These are phyloP conservation scores for Etia nguti DNA, from an alignment of 2,113 vertebrate species.

Conservation along the genomic window DNA sequence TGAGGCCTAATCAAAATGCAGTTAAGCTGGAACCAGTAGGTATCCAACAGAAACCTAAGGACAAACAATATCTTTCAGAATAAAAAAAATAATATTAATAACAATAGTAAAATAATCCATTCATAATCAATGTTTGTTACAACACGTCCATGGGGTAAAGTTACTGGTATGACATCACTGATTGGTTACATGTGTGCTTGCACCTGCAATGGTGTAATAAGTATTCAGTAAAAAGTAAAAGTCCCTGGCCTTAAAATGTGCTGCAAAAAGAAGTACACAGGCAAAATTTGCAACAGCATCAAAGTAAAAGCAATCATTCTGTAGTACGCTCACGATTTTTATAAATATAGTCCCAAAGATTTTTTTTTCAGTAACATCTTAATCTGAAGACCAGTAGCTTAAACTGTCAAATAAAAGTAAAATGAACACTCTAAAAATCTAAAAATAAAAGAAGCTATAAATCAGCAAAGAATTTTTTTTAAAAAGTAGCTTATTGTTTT, in stretches of 20 bases:
- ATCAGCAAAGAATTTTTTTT: fast-evolving
- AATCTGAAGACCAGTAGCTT: neutral
- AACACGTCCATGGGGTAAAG: neutral
- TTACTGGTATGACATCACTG: neutral
- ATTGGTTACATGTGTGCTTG: neutral
- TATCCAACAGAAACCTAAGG: neutral
- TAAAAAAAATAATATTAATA: neutral
- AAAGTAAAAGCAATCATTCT: neutral
- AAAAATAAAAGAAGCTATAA: fast-evolving
- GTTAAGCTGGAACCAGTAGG: neutral
- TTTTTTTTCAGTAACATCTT: neutral
- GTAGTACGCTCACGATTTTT: neutral
- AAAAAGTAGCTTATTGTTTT: neutral
- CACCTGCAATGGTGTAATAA: neutral
- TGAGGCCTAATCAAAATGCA: neutral
- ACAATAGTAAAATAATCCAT: neutral
- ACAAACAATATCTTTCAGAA: neutral
- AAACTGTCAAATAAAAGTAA: neutral
- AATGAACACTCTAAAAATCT: neutral
- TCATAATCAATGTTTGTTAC: neutral
- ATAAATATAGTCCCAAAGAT: neutral
- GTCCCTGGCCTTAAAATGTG: neutral
- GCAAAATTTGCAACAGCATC: neutral
- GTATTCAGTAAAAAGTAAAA: neutral
- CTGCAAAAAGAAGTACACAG: fast-evolving